A percentile compares a stretch with the other conserved stretches of the same genome.
Conservation (phyloP, 2,113 vertebrate genomes). For the Choloepus hoffmanni region DNA sequence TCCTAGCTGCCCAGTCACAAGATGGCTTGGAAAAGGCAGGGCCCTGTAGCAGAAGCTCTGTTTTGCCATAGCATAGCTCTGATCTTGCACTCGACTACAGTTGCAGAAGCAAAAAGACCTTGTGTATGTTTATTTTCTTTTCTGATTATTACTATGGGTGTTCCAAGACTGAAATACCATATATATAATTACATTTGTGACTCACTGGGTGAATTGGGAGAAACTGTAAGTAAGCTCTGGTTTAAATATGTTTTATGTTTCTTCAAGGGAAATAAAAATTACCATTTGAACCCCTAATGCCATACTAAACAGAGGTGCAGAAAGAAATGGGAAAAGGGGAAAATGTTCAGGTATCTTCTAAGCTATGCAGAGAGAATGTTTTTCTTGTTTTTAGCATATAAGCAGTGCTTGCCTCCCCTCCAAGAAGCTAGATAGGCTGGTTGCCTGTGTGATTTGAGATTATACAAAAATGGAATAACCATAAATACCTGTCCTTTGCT, state of each 20-base stretch:
- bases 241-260: constrained; percentile 36
- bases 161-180: background rate
- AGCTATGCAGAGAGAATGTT: background rate
- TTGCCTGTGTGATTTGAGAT: background rate
- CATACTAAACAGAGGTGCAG: background rate
- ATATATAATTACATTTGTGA: constrained; percentile 6
- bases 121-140: background rate
- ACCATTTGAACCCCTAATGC: background rate
- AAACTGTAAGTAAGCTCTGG: background rate
- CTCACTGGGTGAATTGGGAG: constrained; percentile 23
- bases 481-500: background rate
- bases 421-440: background rate
- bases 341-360: background rate
- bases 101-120: background rate
- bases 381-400: background rate
- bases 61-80: background rate
- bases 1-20: background rate
- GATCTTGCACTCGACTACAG: background rate
- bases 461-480: background rate
- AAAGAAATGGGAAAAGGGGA: background rate
- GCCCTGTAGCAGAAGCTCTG: background rate
- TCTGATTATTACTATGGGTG: background rate
- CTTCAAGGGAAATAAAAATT: constrained; percentile 52
- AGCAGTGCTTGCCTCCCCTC: background rate
- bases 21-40: background rate